These are phyloP conservation scores for Eurytemora carolleeae DNA, from an alignment of 1,140 invertebrate species.

Conservation along the genomic window DNA sequence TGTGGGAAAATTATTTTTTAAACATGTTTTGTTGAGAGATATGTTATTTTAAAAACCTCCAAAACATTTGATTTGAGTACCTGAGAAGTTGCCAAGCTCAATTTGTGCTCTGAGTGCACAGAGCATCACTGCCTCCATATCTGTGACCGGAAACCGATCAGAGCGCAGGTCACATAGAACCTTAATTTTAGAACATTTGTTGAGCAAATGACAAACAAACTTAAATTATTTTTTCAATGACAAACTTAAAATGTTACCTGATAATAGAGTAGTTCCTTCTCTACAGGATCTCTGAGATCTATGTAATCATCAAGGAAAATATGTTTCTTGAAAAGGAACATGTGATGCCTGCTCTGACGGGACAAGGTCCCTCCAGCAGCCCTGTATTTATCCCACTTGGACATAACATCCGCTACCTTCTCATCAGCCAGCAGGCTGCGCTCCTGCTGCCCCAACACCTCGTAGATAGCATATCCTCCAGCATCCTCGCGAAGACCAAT, in stretches of 20 bases:
- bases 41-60: conserved; percentile 19
- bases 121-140: conserved; percentile 82
- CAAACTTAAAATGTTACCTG: conserved; percentile 31
- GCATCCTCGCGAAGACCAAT: conserved; percentile 67
- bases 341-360: conserved; percentile 13
- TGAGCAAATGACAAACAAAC: not conserved
- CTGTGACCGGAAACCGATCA: conserved; percentile 70
- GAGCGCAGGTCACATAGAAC: conserved; percentile 67
- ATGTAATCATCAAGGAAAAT: conserved; percentile 67
- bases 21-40: not conserved
- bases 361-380: conserved; percentile 15
- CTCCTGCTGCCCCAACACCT: conserved; percentile 57
- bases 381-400: conserved; percentile 55
- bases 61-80: conserved; percentile 23
- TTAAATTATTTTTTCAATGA: not conserved
- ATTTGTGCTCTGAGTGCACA: conserved; percentile 80
- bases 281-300: conserved; percentile 62
- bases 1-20: no score
- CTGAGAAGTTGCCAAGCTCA: conserved; percentile 56
- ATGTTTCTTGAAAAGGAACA: conserved; percentile 73
- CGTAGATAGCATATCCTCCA: conserved; percentile 57
- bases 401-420: conserved; percentile 76
- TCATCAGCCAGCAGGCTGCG: conserved; percentile 59
- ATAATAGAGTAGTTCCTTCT: conserved; percentile 88
- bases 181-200: not conserved